phyloP scores from a whole-genome alignment of 2,113 vertebrate genomes.

The Alouatta palliata region DNA sequence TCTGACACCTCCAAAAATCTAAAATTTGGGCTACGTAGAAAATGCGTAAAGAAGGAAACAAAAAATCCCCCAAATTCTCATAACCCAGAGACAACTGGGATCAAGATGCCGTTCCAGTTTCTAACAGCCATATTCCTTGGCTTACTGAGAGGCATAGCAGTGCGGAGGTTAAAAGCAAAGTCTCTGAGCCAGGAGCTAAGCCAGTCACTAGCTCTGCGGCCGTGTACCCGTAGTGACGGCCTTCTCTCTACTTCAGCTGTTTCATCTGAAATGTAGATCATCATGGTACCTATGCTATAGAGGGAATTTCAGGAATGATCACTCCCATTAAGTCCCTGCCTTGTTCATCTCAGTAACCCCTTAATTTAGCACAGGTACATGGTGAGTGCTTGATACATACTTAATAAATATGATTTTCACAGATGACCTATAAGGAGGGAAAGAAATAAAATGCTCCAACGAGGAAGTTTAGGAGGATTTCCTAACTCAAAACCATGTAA shows the following conservation, averaged over 20 bases:
- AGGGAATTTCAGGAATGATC: not conserved
- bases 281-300: not conserved
- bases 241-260: not conserved
- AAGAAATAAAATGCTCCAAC: not conserved
- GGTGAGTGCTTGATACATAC: not conserved
- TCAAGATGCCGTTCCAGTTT: not conserved
- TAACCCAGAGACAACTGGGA: not conserved
- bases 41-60: not conserved
- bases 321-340: not conserved
- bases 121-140: not conserved
- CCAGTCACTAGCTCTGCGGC: not conserved
- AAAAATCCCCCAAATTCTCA: not conserved
- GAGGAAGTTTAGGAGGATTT: not conserved
- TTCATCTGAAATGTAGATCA: not conserved
- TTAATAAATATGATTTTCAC: not conserved
- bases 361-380: not conserved
- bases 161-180: not conserved
- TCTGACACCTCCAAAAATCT: not conserved
- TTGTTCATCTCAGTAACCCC: not conserved
- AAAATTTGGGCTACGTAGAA: not conserved
- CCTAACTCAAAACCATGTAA: not conserved
- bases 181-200: not conserved
- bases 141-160: not conserved
- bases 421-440: not conserved
- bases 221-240: not conserved